phyloP scores from a whole-genome alignment of 1,140 invertebrate genomes.

The Lepidurus couesii region DNA sequence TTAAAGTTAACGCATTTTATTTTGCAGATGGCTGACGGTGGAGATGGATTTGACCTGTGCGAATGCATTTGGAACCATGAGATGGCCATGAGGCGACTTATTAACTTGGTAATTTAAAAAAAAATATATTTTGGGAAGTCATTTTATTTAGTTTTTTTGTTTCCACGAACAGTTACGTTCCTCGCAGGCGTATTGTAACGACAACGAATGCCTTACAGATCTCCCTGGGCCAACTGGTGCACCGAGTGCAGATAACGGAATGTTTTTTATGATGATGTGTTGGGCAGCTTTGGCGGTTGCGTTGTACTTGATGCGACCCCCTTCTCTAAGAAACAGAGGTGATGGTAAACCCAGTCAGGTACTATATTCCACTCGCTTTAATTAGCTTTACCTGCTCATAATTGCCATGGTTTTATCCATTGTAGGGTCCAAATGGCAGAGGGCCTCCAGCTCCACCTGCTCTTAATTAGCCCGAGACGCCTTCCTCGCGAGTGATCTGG shows the following conservation, averaged over 20 bases:
- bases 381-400: background rate
- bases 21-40: slow-evolving; percentile 57
- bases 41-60: slow-evolving; percentile 66
- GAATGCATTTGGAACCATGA: slow-evolving; percentile 83
- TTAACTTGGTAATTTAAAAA: slow-evolving; percentile 68
- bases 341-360: slow-evolving; percentile 44
- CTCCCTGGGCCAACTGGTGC: slow-evolving; percentile 45
- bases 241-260: slow-evolving; percentile 41
- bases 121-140: slow-evolving; percentile 24
- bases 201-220: slow-evolving; percentile 70
- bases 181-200: slow-evolving; percentile 76
- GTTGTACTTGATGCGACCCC: slow-evolving; percentile 50
- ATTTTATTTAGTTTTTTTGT: slow-evolving; percentile 35
- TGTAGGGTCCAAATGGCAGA: slow-evolving; percentile 30
- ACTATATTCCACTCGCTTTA: slow-evolving; percentile 33
- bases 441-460: slow-evolving; percentile 32
- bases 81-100: slow-evolving; percentile 73
- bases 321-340: slow-evolving; percentile 42
- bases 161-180: slow-evolving; percentile 65
- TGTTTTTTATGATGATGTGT: slow-evolving; percentile 50
- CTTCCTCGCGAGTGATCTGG: background rate
- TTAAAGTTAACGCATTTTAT: background rate
- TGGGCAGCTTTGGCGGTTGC: slow-evolving; percentile 51
- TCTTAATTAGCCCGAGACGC: slow-evolving; percentile 30
- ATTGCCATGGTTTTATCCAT: background rate